Base-by-base conservation (phyloP, 64 coral and sea anemone species). In the Dendrophyllia cribrosa region DNA sequence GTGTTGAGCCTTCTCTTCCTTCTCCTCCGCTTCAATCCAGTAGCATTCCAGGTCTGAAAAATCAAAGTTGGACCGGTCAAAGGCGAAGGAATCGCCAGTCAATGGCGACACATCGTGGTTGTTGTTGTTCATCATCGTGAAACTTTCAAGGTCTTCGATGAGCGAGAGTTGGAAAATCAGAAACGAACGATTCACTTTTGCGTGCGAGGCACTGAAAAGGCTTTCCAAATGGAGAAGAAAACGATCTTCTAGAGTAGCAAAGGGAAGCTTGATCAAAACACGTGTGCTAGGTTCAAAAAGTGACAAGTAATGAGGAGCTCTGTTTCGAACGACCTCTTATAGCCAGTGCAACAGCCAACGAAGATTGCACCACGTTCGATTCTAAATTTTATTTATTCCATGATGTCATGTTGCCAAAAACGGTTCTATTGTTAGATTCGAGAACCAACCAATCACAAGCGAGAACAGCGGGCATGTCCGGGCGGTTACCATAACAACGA, bases 381-480 rank as follows among this genome's bases (percentile, higher is more conserved):
- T 17, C 23, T 4, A 7, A 19, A 22, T 84, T 88, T 94, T 62
- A 89, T 34, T 76, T 89, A 89, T 94, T 66, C 15, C 19, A 53
- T 94, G 92, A 94, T 82, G 92, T 82, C 76, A 84, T 94, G 77
- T 59, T 89, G 9, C 92, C 17, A 76, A 89, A 93, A 94, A 89
- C 51, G 66, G 52, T 46, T 9, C 70, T 16, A 51, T 89, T 45
- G 73, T 89, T 25, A 77, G 50, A 51, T 10, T 25, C 0, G 56
- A 23, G 4, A 25, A 26, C 21, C 59, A 25, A 74, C 92, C 92
- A 94, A 94, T 94, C 86, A 94, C 0, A 56, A 6, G 17, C 9
- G 5, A 15, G 23, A 45, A 43, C 43, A 17, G 49, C 7, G 87
- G 92, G 86, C 92, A 94, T 75, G 92, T 64, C 34, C 5, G 86